Percentiles rank a stretch among this genome's conserved stretches.
Evolutionary conservation across 2,113 vertebrate genomes (phyloP).

Genomic region (Cygnus atratus): DNA sequence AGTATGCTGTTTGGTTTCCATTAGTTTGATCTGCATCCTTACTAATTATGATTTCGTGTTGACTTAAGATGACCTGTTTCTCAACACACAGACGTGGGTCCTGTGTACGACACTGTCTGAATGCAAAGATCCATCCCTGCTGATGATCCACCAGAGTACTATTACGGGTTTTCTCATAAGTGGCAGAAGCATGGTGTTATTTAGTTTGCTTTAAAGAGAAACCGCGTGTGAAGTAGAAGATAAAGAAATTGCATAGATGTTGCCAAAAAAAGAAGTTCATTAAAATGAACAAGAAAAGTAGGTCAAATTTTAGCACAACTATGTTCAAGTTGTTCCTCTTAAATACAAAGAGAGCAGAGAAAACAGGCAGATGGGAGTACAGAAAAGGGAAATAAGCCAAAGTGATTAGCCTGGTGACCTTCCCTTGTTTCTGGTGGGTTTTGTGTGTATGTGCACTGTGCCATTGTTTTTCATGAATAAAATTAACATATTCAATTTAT

Average conservation of each 20-base stretch:
- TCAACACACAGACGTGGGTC: background rate
- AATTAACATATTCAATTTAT: conserved; percentile 66
- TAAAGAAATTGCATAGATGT: conserved; percentile 1
- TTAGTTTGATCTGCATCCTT: background rate
- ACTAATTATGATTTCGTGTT: background rate
- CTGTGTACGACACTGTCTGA: background rate
- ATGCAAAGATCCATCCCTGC: background rate
- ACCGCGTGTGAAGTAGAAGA: background rate
- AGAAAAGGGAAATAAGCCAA: conserved; percentile 59
- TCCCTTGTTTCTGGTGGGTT: conserved; percentile 53
- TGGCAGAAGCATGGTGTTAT: background rate
- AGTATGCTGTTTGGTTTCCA: background rate
- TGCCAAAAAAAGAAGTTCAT: conserved; percentile 29
- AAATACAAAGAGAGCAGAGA: conserved; percentile 4
- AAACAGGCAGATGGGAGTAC: conserved; percentile 46
- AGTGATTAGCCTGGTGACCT: conserved; percentile 54
- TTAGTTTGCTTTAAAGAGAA: conserved; percentile 4
- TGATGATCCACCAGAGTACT: background rate
- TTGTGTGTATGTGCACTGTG: conserved; percentile 49
- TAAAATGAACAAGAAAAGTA: background rate
- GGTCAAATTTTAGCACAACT: conserved; percentile 16
- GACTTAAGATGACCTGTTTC: conserved; percentile 2
- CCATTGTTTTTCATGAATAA: conserved; percentile 64
- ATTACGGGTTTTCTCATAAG: background rate
- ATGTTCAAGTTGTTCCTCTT: conserved; percentile 6